Percentiles rank a stretch among this genome's conserved stretches.
These are phyloP conservation scores for Brachionus koreanus DNA, from an alignment of 1,140 invertebrate species.

Conservation along the genomic window DNA sequence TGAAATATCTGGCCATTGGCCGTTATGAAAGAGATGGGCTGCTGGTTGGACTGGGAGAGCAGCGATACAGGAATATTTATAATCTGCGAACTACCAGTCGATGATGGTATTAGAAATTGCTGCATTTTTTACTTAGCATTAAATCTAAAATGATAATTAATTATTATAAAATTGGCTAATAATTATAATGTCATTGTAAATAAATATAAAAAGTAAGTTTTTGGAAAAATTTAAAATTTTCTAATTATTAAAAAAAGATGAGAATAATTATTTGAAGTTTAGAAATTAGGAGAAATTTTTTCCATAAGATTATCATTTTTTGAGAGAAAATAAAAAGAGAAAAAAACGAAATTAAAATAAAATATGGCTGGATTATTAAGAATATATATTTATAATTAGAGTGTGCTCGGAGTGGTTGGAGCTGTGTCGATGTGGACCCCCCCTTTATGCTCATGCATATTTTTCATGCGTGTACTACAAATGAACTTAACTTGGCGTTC, in stretches of 20 bases:
- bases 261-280: conserved; percentile 12
- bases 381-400: conserved; percentile 15
- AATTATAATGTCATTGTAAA: background rate
- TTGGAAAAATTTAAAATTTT: background rate
- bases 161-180: conserved; percentile 24
- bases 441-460: background rate
- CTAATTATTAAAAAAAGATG: background rate
- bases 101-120: conserved; percentile 42
- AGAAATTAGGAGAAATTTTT: background rate
- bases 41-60: conserved; percentile 32
- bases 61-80: conserved; percentile 40
- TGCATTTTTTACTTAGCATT: conserved; percentile 34
- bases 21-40: conserved; percentile 23
- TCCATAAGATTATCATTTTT: conserved; percentile 1
- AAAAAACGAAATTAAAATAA: conserved; percentile 33
- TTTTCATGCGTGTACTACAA: background rate
- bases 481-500: background rate
- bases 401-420: background rate
- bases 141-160: conserved; percentile 13
- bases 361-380: conserved; percentile 33
- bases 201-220: conserved; percentile 8
- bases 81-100: conserved; percentile 38
- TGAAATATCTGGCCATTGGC: conserved; percentile 42
- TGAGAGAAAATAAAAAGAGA: background rate
- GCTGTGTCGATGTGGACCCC: background rate